These are phyloP conservation scores for Chaetogeoica ovagalla DNA, from an alignment of 2,888 invertebrate species.

Conservation along the genomic window DNA sequence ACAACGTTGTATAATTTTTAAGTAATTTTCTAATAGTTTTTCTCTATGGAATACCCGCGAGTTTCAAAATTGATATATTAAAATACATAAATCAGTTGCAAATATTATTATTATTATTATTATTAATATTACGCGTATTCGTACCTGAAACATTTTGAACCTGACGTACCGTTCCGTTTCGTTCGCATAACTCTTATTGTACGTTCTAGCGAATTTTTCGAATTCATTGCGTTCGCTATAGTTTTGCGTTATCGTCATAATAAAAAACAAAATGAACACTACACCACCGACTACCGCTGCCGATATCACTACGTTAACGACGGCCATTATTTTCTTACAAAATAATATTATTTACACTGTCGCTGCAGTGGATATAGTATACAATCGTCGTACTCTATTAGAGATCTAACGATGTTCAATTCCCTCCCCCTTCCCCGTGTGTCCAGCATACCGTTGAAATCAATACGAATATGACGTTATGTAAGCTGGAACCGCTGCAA, in stretches of 20 bases:
- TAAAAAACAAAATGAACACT: constrained; percentile 17
- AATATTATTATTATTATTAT: too few relatives aligned
- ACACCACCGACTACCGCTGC: constrained; percentile 6
- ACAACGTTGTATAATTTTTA: too few relatives aligned
- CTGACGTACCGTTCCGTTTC: constrained; percentile 62
- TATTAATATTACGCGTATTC: constrained; percentile 51
- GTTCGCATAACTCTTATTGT: constrained; percentile 64
- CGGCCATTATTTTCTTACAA: constrained; percentile 22
- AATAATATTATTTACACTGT: not conserved
- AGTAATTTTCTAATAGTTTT: too few relatives aligned
- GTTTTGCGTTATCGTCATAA: not conserved
- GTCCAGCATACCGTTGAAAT: not conserved
- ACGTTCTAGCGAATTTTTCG: constrained; percentile 63
- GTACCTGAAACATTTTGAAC: constrained; percentile 65
- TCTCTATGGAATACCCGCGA: too few relatives aligned
- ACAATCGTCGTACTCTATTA: not conserved
- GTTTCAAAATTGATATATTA: not conserved
- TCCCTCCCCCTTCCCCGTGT: not conserved
- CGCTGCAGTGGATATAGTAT: not conserved
- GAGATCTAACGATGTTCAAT: not conserved
- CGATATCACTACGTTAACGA: constrained; percentile 1
- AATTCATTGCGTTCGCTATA: constrained; percentile 58
- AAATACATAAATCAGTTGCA: not conserved
- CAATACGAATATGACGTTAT: not conserved
- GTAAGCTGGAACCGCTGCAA: not conserved